Evolutionary conservation across 2,113 vertebrate genomes (phyloP), one percentile per base, ranked within the genome.

Genomic region (Solea senegalensis): DNA sequence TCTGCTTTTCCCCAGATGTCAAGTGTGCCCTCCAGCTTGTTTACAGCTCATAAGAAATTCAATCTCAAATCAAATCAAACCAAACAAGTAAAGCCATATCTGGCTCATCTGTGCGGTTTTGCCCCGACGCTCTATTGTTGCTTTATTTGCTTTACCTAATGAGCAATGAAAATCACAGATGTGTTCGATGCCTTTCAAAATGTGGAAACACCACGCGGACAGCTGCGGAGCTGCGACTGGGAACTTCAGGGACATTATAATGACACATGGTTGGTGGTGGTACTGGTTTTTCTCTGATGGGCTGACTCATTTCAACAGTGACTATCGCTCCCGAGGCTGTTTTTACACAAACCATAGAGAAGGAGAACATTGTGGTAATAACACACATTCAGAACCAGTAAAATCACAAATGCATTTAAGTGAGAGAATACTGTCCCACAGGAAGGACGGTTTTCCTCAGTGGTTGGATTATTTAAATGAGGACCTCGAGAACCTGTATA

Each of bases 61-160:
- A 73, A 76, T 84, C 86, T 83, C 51, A 61, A 68, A 76, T 86
- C 70, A 81, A 82, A 80, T 86, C 78, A 82, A 64, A 75, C 55
- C 12, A 52, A 74, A 75, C 70, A 51, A 74, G 44, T 26, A 49
- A 61, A 82, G 62, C 73, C 53, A 14, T 56, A 59, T 71, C 57
- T 71, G 69, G 81, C 74, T 74, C 44, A 51, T 75, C 66, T 65
- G 46, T 63, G 67, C 7, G 70, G 46, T 76, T 55, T 15, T 63
- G 45, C 41, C 49, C 55, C 50, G 54, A 40, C 10, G 52, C 63
- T 73, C 8, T 71, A 51, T 74, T 76, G 79, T 60, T 15, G 74
- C 80, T 83, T 84, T 80, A 81, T 88, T 86, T 88, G 73, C 43
- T 74, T 75, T 81, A 72, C 63, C 71, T 74, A 73, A 76, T 53